Conservation (phyloP, 1,140 invertebrate species). For the Neotoxoptera formosana region DNA sequence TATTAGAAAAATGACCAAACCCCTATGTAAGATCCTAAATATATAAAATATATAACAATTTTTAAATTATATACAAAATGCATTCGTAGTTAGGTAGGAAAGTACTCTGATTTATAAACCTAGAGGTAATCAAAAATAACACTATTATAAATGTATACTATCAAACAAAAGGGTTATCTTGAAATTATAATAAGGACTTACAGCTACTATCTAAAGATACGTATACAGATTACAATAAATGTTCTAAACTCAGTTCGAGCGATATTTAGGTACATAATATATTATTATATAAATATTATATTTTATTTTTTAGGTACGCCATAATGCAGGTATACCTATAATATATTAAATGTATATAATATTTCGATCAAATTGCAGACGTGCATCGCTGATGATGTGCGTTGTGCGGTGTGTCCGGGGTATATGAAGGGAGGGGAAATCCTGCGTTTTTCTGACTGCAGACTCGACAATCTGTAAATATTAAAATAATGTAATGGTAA, state of each 20-base stretch:
- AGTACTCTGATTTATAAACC: not conserved
- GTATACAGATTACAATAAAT: not conserved
- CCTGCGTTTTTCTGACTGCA: not conserved
- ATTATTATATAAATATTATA: too few relatives aligned
- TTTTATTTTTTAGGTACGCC: not conserved
- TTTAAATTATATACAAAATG: not conserved
- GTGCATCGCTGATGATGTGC: not conserved
- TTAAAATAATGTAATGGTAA: constrained; percentile 47
- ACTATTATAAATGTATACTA: not conserved
- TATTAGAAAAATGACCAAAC: not conserved
- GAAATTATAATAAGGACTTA: not conserved
- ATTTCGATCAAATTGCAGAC: not conserved
- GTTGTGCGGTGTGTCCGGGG: not conserved
- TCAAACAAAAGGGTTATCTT: not conserved
- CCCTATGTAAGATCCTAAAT: too few relatives aligned
- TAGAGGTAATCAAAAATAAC: not conserved
- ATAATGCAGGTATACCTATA: too few relatives aligned
- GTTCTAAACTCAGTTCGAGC: not conserved
- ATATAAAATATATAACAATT: too few relatives aligned
- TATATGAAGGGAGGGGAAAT: not conserved
- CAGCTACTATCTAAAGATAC: not conserved
- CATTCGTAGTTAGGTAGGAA: not conserved
- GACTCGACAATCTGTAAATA: constrained; percentile 52
- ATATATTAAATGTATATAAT: not conserved
- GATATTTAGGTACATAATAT: not conserved